A percentile compares a stretch with the other conserved stretches of the same genome.
Evolutionary conservation across 2,888 invertebrate genomes (phyloP).

Genomic region (Himalopsyche anomala): DNA sequence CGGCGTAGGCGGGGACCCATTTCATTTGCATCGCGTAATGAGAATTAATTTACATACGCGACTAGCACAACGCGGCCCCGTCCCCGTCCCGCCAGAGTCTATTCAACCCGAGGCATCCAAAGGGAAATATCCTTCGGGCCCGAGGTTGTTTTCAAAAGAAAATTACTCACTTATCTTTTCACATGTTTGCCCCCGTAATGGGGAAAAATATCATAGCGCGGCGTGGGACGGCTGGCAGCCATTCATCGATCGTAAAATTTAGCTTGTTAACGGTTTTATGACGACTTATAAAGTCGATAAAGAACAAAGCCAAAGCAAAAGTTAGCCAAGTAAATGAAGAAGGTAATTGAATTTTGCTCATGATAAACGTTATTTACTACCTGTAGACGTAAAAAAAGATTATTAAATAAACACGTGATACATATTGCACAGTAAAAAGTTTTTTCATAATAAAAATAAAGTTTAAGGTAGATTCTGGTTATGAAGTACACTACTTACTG

Average conservation of each 20-base stretch:
- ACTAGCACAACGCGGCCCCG: not conserved
- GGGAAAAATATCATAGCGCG: constrained; percentile 7
- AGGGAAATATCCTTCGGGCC: not conserved
- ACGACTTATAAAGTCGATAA: constrained; percentile 15
- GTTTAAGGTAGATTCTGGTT: too few species aligned
- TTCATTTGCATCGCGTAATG: constrained; percentile 23
- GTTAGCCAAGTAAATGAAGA: constrained; percentile 7
- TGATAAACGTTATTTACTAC: not conserved
- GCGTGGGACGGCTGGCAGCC: not conserved
- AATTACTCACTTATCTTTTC: constrained; percentile 26
- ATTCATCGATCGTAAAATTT: constrained; percentile 12
- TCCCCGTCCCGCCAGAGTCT: not conserved
- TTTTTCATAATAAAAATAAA: too few species aligned
- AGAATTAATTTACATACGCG: constrained; percentile 16
- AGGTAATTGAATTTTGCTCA: constrained; percentile 16
- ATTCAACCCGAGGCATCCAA: too few species aligned
- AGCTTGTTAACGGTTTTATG: constrained; percentile 22
- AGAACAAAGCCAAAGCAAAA: constrained; percentile 3
- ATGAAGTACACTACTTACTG: too few species aligned
- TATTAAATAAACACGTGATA: too few species aligned
- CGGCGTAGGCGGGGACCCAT: not conserved
- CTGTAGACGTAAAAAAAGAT: not conserved
- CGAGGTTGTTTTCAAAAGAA: constrained; percentile 20
- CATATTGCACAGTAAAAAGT: too few species aligned
- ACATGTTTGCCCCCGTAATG: constrained; percentile 18